Conservation (phyloP, 2,888 invertebrate species). For the Harpagoxenus sublaevis region DNA sequence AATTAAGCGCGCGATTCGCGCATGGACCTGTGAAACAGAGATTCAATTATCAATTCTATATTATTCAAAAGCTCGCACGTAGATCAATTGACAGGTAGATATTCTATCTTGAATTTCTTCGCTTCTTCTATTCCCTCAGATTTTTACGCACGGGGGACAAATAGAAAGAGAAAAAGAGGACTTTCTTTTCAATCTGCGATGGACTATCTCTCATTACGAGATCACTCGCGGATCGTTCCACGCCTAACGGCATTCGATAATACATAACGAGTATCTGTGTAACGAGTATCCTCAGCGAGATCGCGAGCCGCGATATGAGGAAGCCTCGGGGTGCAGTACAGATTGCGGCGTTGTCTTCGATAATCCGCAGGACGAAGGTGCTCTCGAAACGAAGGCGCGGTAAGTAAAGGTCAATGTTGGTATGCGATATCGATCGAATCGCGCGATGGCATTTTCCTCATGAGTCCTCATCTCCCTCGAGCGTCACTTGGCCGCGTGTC, state of each 20-base stretch:
- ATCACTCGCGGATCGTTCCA: not conserved
- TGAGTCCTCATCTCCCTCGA: not conserved
- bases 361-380: constrained; percentile 2
- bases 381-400: constrained; percentile 33
- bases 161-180: not conserved
- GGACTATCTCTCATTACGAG: not conserved
- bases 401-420: constrained; percentile 70
- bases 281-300: constrained; percentile 3
- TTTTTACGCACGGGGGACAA: not conserved
- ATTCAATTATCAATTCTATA: not conserved
- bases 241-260: constrained; percentile 16
- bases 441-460: constrained; percentile 45
- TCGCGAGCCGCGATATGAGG: constrained; percentile 17
- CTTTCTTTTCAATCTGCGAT: not conserved
- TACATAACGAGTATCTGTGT: constrained; percentile 12
- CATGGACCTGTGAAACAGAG: not conserved
- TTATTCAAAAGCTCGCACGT: not conserved
- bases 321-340: not conserved
- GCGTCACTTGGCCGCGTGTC: constrained; percentile 5
- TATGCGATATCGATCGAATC: constrained; percentile 55
- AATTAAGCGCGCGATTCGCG: constrained; percentile 51
- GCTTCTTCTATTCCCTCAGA: not conserved
- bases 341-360: not conserved
- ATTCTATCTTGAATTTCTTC: not conserved
- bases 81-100: constrained; percentile 3